Evolutionary conservation across 2,888 invertebrate species (phyloP).

Genomic region (Cryptus armator): DNA sequence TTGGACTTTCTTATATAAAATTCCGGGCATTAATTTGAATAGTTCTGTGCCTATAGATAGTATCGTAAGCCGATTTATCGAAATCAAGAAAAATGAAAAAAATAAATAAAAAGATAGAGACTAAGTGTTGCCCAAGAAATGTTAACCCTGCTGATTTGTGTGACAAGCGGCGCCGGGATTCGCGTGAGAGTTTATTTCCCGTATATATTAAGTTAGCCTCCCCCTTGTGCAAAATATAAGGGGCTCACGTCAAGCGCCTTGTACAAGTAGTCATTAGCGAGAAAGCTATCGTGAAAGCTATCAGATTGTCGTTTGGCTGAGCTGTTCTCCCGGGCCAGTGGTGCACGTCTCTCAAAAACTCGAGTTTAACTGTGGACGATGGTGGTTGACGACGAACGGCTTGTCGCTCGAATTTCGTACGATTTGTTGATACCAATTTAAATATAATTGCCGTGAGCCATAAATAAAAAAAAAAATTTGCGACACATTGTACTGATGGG

Average conservation of each 20-base stretch:
- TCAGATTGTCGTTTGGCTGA: constrained; percentile 56
- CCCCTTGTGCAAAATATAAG: background rate
- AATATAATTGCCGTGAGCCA: background rate
- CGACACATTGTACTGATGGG: no score
- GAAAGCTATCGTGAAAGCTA: constrained; percentile 55
- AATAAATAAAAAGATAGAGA: background rate
- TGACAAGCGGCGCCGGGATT: constrained; percentile 11
- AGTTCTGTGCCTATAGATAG: background rate
- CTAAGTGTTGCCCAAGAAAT: background rate
- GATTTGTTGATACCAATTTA: background rate
- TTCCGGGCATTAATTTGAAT: no score
- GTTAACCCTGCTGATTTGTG: background rate
- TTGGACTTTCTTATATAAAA: no score
- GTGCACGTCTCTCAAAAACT: constrained; percentile 44
- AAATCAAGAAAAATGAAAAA: background rate
- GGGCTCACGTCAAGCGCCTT: constrained; percentile 29
- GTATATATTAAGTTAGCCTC: constrained; percentile 3
- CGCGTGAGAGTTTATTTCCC: constrained; percentile 39
- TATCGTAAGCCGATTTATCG: background rate
- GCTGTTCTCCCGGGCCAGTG: background rate
- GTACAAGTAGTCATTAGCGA: constrained; percentile 54
- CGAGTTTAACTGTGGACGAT: constrained; percentile 8
- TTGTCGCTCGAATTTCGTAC: background rate
- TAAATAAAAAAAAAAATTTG: background rate
- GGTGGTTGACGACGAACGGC: background rate